Base-by-base conservation (phyloP, 2,113 vertebrate genomes). In the Acanthochromis polyacanthus region DNA sequence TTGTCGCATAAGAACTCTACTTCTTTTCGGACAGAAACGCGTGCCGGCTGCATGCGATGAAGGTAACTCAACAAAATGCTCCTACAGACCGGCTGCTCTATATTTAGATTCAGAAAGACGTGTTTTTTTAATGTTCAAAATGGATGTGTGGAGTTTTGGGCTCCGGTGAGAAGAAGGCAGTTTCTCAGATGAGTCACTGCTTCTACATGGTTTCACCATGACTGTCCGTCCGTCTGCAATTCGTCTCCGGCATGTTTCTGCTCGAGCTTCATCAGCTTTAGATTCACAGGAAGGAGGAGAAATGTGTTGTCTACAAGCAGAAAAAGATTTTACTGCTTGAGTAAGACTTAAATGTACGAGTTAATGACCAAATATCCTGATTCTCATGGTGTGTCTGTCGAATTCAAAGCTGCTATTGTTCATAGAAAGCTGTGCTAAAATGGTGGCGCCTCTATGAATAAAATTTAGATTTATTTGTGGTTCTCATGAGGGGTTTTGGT, bases 111-210 rank as follows among this genome's bases (percentile, higher is more conserved):
- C 52, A 58, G 46, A 63, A 59, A 30, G 28, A 10, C 28, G 15
- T 53, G 20, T 65, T 43, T 68, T 40, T 61, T 25, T 30, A 30
- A 36, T 36, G 17, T 74, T n/a, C 4, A 64, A 70, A 62, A 59
- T 53, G 46, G 40, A 50, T 43, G 11, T 16, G 52, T 14, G 22
- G 67, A 4, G 4, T 57, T 56, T 48, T 17, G 6, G 48, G 20
- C 56, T 73, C 45, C 20, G 30, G 30, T 5, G 2, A 25, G 25
- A 25, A 16, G 23, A 72, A 55, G 50, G 5, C 23, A 8, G 53
- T 32, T 50, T 53, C 69, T 65, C 10, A 32, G 57, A 75, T 79
- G 75, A 79, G 65, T 56, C 61, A 75, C 52, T 71, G 38, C 58
- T 69, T 28, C 38, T 22, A 22, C 73, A 56, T 59, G 71, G 30